Evolutionary conservation across 2,797 vertebrate genomes (phyloP).

Genomic region (Synanceia verrucosa): DNA sequence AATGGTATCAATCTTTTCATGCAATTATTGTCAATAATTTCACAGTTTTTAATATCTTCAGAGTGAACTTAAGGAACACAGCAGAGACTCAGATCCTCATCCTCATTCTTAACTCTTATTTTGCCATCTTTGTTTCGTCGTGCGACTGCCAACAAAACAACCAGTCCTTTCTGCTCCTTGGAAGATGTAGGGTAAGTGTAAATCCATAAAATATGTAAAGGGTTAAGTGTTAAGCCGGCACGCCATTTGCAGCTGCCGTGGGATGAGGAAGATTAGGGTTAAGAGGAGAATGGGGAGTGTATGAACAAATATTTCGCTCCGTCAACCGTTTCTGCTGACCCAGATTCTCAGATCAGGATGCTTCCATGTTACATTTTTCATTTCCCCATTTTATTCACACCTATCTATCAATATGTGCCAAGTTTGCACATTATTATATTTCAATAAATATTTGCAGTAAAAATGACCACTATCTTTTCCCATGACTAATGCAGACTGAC

Average conservation of each 20-base stretch:
- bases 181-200: slow-evolving; percentile 63
- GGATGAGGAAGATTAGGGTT: slow-evolving; percentile 57
- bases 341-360: slow-evolving; percentile 52
- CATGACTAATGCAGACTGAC: not conserved
- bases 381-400: not conserved
- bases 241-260: slow-evolving; percentile 40
- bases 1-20: not conserved
- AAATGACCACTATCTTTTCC: not conserved
- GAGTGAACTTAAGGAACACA: not conserved
- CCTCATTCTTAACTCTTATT: slow-evolving; percentile 6
- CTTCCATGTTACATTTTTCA: slow-evolving; percentile 5
- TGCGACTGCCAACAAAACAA: slow-evolving; percentile 29
- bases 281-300: slow-evolving; percentile 28
- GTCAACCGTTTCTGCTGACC: slow-evolving; percentile 56
- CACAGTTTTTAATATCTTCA: not conserved
- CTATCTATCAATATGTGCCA: not conserved
- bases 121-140: slow-evolving; percentile 21
- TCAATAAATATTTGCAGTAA: not conserved
- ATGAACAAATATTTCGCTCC: slow-evolving; percentile 45
- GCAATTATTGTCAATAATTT: not conserved
- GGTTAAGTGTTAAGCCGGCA: slow-evolving; percentile 52
- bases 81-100: not conserved
- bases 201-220: slow-evolving; percentile 76
- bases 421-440: not conserved
- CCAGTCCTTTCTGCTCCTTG: slow-evolving; percentile 26